A percentile compares a stretch with the other conserved stretches of the same genome.
Evolutionary conservation across 2,113 vertebrate genomes (phyloP).

Genomic region (Myotis yumanensis): DNA sequence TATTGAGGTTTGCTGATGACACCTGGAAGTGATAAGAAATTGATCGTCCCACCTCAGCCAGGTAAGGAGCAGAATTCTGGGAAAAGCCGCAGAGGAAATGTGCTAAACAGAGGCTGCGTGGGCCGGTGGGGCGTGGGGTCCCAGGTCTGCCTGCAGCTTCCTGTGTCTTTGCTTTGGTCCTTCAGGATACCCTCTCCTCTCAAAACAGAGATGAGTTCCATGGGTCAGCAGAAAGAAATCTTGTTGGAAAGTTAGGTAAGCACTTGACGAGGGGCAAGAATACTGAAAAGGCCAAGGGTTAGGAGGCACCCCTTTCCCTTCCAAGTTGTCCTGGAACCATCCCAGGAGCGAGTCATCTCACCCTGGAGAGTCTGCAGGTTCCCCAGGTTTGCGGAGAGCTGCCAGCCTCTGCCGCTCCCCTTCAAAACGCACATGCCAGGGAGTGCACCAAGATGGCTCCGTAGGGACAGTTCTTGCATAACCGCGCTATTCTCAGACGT

Average conservation of each 20-base stretch:
- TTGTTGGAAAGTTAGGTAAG: background rate
- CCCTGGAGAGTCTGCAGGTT: background rate
- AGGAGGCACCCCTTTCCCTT: fast-evolving
- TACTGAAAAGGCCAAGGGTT: background rate
- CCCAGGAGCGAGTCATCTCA: background rate
- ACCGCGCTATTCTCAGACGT: constrained; percentile 41
- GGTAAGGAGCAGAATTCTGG: background rate
- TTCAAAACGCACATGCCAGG: background rate
- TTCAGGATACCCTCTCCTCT: background rate
- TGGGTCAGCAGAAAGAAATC: background rate
- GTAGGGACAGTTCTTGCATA: background rate
- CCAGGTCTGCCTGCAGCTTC: background rate
- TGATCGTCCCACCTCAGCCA: background rate
- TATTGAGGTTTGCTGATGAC: background rate
- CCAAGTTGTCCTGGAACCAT: too few species aligned
- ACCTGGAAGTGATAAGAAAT: background rate
- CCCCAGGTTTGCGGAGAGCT: background rate
- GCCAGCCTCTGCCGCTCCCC: background rate
- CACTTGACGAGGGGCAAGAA: background rate
- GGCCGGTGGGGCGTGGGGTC: fast-evolving
- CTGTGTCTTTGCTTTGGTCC: background rate
- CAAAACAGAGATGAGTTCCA: background rate
- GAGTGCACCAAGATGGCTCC: background rate
- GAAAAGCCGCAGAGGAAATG: background rate
- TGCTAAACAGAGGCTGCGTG: fast-evolving